Evolutionary conservation across 2,113 vertebrate genomes (phyloP), one percentile per base, ranked within the genome.

Genomic region (Gymnocephalus cernua): DNA sequence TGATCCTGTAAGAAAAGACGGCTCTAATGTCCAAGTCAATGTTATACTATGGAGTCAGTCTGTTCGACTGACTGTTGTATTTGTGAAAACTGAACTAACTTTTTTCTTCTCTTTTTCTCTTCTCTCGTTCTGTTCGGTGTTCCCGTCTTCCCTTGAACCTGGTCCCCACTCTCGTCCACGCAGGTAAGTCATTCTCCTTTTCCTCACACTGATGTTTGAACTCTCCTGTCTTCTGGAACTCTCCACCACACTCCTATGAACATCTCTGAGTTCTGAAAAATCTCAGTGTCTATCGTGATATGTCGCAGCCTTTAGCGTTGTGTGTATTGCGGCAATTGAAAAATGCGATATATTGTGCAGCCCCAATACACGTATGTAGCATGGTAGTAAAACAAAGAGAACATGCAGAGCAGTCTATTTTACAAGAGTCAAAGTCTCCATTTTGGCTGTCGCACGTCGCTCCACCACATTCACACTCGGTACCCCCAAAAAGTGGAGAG

Each of bases 101-200:
- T 9, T 19, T n/a, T 41, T 63, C n/a, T 47, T 63, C 61, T 65
- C 19, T 72, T 23, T 63, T 16, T 73, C 50, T 50, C 47, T 19
- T 57, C 5, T 62, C 18, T 38, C 6, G 29, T 9, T n/a, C 44
- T 10, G 6, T 23, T 13, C 8, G 13, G 15, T 41, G 41, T 14
- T 35, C 45, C 45, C 0, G n/a, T 51, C 81, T 8, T 12, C 10
- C 62, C 56, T 25, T 75, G 45, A 25, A 59, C 65, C 44, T 41
- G 35, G 1, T 61, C 63, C 50, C 51, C 0, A 2, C 50, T 29
- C 9, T 77, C 3, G 13, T 54, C 62, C 27, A 2, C 67, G 62
- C 79, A 91, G 88, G 86, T 89, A 85, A 81, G 84, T 72, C 13
- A 0, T 23, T 61, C 53, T 73, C 47, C 23, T 0, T 59, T 10